A percentile compares a stretch with the other conserved stretches of the same genome.
phyloP scores from a whole-genome alignment of 2,797 vertebrate species.

The Myripristis murdjan region DNA sequence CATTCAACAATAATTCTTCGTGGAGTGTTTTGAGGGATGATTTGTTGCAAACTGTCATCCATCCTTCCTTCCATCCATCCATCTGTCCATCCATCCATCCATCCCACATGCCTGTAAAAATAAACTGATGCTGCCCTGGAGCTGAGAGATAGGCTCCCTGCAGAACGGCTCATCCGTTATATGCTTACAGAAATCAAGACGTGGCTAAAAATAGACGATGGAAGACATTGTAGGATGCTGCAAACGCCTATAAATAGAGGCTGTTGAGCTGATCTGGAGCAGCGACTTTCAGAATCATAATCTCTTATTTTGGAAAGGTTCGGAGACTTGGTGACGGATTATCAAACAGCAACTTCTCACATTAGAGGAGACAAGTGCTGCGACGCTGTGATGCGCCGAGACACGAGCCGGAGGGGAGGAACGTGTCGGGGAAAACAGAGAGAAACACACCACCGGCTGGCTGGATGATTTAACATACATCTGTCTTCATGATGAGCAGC shows the following conservation, averaged over 20 bases:
- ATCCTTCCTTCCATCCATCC: not conserved
- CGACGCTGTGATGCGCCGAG: not conserved
- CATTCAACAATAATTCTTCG: too few species aligned
- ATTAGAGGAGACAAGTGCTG: slow-evolving; percentile 23
- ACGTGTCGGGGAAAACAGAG: not conserved
- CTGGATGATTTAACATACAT: not conserved
- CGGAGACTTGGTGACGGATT: slow-evolving; percentile 17
- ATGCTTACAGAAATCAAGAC: slow-evolving; percentile 4
- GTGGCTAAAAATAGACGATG: slow-evolving; percentile 30
- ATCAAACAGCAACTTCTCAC: slow-evolving; percentile 18
- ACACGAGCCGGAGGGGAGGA: slow-evolving; percentile 16
- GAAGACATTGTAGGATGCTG: slow-evolving; percentile 19
- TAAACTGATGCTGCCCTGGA: too few species aligned
- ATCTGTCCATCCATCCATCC: not conserved
- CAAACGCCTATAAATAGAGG: slow-evolving; percentile 34
- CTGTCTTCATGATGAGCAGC: not conserved
- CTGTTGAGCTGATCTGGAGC: slow-evolving; percentile 10
- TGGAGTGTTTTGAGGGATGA: too few species aligned
- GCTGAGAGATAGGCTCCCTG: not conserved
- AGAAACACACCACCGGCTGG: not conserved
- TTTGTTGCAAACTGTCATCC: not conserved
- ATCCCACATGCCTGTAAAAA: not conserved
- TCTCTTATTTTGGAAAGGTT: slow-evolving; percentile 14
- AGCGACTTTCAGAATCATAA: slow-evolving; percentile 23
- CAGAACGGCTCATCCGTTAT: slow-evolving; percentile 13